phyloP scores from a whole-genome alignment of 2,797 vertebrate genomes.

The Cirrhinus mrigala region DNA sequence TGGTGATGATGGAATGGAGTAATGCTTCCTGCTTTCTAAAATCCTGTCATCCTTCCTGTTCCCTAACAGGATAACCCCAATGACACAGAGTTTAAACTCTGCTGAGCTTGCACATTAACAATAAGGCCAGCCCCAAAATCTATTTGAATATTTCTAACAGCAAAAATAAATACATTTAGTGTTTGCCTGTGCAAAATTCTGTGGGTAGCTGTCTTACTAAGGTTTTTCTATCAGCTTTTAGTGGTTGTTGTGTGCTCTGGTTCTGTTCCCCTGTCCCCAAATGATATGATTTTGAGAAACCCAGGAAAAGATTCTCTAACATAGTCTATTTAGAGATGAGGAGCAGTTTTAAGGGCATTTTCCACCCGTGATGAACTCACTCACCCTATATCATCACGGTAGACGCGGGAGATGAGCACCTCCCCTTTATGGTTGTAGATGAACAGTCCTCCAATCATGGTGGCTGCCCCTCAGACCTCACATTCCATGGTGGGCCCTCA shows the following conservation, averaged over 20 bases:
- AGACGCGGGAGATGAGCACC: constrained; percentile 99
- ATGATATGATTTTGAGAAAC: background rate
- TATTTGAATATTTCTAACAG: background rate
- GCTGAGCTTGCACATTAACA: background rate
- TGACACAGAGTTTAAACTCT: background rate
- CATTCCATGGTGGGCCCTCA: constrained; percentile 87
- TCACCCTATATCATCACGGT: constrained; percentile 99
- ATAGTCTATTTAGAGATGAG: background rate
- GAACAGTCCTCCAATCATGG: constrained; percentile 99
- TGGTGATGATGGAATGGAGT: background rate
- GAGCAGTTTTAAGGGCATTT: background rate
- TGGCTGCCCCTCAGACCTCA: constrained; percentile 86
- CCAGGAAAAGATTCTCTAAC: background rate
- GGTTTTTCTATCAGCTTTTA: background rate
- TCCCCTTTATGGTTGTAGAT: constrained; percentile 99
- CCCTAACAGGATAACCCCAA: constrained; percentile 31
- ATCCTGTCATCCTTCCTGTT: constrained; percentile 55
- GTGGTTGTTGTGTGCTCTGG: background rate
- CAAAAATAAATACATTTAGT: background rate
- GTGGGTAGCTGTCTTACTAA: background rate
- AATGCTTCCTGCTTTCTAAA: constrained; percentile 36
- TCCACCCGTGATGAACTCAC: constrained; percentile 63
- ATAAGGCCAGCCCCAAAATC: background rate
- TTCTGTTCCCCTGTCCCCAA: background rate
- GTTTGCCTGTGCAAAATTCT: background rate